Base-by-base conservation (phyloP, 2,888 invertebrate genomes). In the Chloroclystis v-ata region DNA sequence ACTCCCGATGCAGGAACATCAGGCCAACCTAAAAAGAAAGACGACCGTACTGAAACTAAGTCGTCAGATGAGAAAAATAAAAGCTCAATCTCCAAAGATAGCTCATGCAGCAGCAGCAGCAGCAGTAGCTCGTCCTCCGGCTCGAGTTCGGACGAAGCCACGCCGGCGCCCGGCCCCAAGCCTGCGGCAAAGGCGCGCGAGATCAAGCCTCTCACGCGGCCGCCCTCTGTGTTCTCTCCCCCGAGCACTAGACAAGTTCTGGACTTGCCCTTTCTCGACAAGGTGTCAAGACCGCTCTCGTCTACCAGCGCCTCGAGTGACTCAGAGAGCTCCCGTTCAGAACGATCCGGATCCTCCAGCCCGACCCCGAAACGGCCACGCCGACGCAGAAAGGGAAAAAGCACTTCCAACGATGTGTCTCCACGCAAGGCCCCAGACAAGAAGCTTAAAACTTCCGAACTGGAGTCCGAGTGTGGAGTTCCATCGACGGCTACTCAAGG, bases 401-500 rank as follows among this genome's bases (percentile, higher is more conserved):
- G 80, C 59, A 52, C 70, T 52, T 81, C 84, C 42, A 72, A 63
- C 40, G 83, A 83, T 69, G 63, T 71, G 54, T 72, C 78, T 72
- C 76, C 78, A 57, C 90, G 89, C 80, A 92, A 91, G 90, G 90
- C 91, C 90, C 91, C 92, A 78, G 92, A 92, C 85, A 92, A 92
- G 92, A 93, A 92, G 92, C 92, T 92, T 91, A 93, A 92, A 92
- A 92, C 92, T 92, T 92, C 92, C 92, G 92, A 92, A 90, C 91
- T 91, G 92, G 90, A 90, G 90, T 90, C 91, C 90, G 92, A 91
- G 89, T 89, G 88, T 82, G 89, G 91, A 89, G 89, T 90, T 90
- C 89, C 91, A 90, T 89, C 92, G 89, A 89, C 91, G 90, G 72
- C 90, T 92, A 76, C 84, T 94, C 90, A 93, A 89, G 89, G 93